These are phyloP conservation scores for Bubalus kerabau DNA, from an alignment of 2,113 vertebrate genomes.

Conservation along the genomic window DNA sequence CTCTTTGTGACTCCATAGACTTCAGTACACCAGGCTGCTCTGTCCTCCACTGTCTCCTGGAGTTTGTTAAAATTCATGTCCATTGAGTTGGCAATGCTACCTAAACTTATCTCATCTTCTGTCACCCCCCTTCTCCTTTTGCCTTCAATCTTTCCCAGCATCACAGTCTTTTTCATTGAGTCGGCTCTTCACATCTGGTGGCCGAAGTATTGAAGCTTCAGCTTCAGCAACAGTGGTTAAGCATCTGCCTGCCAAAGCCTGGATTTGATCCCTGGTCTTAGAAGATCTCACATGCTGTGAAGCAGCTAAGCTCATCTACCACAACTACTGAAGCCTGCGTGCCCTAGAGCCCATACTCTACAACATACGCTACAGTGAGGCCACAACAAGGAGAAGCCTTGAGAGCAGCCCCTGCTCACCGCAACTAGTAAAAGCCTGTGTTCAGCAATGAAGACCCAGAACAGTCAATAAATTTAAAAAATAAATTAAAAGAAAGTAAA, in stretches of 20 bases:
- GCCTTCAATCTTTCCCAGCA: not conserved
- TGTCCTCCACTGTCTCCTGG: not conserved
- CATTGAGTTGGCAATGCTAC: not conserved
- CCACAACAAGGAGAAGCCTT: not conserved
- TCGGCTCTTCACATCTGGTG: not conserved
- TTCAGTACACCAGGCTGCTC: not conserved
- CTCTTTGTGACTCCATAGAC: not conserved
- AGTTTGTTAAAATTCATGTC: not conserved
- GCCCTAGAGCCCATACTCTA: not conserved
- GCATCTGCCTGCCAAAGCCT: not conserved
- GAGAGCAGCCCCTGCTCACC: not conserved
- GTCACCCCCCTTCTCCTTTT: not conserved
- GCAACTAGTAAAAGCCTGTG: not conserved
- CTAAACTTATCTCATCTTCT: not conserved
- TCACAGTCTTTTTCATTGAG: not conserved
- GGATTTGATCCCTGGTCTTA: not conserved
- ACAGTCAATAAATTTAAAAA: not conserved
- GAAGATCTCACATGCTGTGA: not conserved
- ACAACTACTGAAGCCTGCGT: not conserved
- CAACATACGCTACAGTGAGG: not conserved
- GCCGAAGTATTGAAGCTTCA: not conserved
- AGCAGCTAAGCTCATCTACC: not conserved
- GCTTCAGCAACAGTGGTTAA: not conserved
- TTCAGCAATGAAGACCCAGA: not conserved
- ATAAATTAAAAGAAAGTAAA: not conserved